Conservation (phyloP, 2,797 vertebrate species). For the Cossypha heuglini region DNA sequence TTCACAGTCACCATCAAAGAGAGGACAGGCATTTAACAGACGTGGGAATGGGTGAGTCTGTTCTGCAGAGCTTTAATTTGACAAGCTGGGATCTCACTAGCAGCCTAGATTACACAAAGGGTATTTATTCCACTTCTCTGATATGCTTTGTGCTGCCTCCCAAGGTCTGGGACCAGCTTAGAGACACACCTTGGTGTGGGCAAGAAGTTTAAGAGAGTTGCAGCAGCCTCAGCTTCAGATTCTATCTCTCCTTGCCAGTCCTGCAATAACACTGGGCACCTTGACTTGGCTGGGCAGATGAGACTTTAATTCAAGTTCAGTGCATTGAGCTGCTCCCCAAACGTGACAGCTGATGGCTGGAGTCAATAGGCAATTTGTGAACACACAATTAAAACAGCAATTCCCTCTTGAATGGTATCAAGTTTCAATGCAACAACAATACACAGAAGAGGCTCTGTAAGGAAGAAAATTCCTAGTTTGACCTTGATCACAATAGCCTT, state of each 20-base stretch:
- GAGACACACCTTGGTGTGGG: not conserved
- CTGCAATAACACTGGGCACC: not conserved
- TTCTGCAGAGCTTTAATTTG: not conserved
- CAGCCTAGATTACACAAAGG: not conserved
- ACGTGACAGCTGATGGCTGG: not conserved
- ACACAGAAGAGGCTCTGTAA: not conserved
- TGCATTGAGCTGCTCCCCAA: not conserved
- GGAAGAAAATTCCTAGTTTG: not conserved
- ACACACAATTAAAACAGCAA: not conserved
- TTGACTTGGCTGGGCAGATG: not conserved
- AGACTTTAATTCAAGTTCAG: not conserved
- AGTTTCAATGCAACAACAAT: not conserved
- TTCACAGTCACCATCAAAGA: not conserved
- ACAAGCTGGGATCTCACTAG: not conserved
- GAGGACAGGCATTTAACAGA: not conserved
- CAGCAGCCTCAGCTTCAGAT: not conserved
- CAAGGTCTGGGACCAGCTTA: not conserved
- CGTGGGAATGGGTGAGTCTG: rapidly evolving
- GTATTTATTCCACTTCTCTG: not conserved
- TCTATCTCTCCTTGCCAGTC: not conserved
- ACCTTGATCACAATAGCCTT: not conserved
- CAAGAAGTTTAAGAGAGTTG: not conserved
- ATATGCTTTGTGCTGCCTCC: not conserved
- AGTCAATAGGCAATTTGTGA: not conserved
- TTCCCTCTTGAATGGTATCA: not conserved